These are phyloP conservation scores for Uromys caudimaculatus DNA, from an alignment of 2,797 vertebrate genomes.

Conservation along the genomic window DNA sequence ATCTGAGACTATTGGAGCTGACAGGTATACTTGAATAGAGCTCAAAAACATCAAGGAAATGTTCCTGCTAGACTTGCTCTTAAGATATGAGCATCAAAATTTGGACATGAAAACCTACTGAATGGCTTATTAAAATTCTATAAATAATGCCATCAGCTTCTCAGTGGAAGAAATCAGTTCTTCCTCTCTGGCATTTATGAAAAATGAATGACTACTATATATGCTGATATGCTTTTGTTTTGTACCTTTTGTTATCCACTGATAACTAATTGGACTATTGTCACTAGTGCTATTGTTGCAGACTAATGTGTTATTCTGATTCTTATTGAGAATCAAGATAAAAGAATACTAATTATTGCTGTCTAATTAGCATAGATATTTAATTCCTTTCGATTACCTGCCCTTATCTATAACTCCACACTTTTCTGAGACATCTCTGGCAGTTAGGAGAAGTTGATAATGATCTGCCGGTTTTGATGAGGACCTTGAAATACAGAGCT, in stretches of 20 bases:
- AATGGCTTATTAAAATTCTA: conserved; percentile 61
- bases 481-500: conserved; percentile 21
- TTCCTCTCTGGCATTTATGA: conserved; percentile 72
- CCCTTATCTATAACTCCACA: conserved; percentile 2
- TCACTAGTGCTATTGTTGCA: conserved; percentile 32
- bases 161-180: conserved; percentile 50
- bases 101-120: conserved; percentile 46
- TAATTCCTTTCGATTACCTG: conserved; percentile 38
- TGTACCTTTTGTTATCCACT: conserved; percentile 38
- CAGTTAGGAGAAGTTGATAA: neutral
- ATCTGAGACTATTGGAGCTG: neutral
- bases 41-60: conserved; percentile 49
- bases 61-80: neutral
- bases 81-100: conserved; percentile 47
- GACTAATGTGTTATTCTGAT: conserved; percentile 8
- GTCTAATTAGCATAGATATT: conserved; percentile 31
- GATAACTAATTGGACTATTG: conserved; percentile 63
- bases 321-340: neutral
- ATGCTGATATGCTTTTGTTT: conserved; percentile 54
- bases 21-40: neutral
- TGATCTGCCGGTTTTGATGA: conserved; percentile 3
- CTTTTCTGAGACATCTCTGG: conserved; percentile 14
- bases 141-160: conserved; percentile 70
- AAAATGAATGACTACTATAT: conserved; percentile 73
- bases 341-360: conserved; percentile 43